phyloP scores from a whole-genome alignment of 1,140 invertebrate species.

The Acarapis woodi region DNA sequence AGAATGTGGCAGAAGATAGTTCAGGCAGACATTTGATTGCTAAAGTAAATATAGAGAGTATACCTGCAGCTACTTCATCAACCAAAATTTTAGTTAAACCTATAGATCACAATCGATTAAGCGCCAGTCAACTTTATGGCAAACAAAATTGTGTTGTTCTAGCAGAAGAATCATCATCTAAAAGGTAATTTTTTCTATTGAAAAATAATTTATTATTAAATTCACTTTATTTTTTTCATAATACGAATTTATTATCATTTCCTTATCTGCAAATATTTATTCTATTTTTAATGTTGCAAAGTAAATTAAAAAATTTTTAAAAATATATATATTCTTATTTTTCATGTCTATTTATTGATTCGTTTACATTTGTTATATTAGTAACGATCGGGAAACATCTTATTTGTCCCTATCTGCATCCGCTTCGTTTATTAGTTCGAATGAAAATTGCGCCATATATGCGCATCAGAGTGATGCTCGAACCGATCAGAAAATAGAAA shows the following conservation, averaged over 20 bases:
- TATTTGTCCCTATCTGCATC: slow-evolving; percentile 2
- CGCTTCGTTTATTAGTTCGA: neutral
- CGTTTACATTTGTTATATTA: neutral
- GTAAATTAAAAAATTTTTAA: neutral
- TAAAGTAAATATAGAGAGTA: neutral
- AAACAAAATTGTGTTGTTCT: no score
- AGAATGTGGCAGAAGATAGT: neutral
- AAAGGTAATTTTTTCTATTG: no score
- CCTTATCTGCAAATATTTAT: neutral
- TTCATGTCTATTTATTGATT: neutral
- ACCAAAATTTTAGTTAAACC: neutral
- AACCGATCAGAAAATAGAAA: neutral
- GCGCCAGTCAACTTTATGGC: neutral
- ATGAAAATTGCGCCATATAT: no score
- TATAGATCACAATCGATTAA: no score
- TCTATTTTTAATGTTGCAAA: neutral
- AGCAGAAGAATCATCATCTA: no score
- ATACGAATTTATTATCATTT: neutral
- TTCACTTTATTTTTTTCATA: no score
- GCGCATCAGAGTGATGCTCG: no score
- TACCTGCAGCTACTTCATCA: neutral
- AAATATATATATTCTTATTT: neutral
- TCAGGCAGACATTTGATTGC: neutral
- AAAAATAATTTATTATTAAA: no score
- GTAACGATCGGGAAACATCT: slow-evolving; percentile 1